phyloP scores from a whole-genome alignment of 2,113 vertebrate genomes.

The Phocoena sinus region DNA sequence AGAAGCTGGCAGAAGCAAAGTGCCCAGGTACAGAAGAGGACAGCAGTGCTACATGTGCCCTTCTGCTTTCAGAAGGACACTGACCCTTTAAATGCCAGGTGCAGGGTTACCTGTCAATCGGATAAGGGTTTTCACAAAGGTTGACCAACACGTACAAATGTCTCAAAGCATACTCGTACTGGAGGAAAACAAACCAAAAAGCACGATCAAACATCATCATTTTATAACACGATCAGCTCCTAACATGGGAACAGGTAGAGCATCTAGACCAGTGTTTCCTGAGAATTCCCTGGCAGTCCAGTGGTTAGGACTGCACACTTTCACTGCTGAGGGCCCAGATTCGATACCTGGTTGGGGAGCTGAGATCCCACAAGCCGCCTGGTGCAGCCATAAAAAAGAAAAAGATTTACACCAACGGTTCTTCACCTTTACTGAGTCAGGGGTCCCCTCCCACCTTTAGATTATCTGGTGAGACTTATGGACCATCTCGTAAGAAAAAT shows the following conservation, averaged over 20 bases:
- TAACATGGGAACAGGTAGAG: background rate
- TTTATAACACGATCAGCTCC: fast-evolving
- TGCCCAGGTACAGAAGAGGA: background rate
- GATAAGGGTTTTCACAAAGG: slow-evolving; percentile 88
- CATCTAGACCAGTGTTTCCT: background rate
- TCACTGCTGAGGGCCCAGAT: background rate
- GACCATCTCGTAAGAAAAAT: background rate
- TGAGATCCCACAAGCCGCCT: background rate
- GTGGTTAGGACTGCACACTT: background rate
- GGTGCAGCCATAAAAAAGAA: background rate
- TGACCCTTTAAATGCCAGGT: fast-evolving
- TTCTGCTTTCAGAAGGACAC: background rate
- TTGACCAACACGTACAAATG: slow-evolving; percentile 93
- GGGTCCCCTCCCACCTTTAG: background rate
- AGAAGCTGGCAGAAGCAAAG: background rate
- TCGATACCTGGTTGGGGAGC: background rate
- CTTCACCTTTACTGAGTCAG: background rate
- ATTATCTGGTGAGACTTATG: background rate
- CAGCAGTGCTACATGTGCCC: fast-evolving
- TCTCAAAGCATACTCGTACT: slow-evolving; percentile 93
- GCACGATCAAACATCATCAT: fast-evolving
- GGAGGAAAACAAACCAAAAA: slow-evolving; percentile 71
- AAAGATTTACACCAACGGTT: no score
- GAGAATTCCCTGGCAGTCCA: background rate
- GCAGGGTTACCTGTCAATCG: slow-evolving; percentile 83